Evolutionary conservation across 2,797 vertebrate genomes (phyloP).

Genomic region (Siniperca scherzeri): DNA sequence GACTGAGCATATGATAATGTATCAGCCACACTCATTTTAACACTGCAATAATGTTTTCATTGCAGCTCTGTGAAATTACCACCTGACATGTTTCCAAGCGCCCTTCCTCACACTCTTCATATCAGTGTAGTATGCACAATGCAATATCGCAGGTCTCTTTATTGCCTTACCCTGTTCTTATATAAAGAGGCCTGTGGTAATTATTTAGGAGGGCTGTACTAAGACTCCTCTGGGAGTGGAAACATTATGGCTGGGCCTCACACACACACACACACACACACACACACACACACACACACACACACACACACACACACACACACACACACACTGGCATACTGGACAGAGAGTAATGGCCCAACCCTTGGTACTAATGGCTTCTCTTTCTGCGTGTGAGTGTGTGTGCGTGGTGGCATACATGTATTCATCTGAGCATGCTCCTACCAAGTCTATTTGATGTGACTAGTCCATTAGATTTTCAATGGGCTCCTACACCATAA

Average conservation of each 20-base stretch:
- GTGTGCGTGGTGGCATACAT: slow-evolving; percentile 56
- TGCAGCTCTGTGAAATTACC: slow-evolving; percentile 46
- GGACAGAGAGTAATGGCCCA: slow-evolving; percentile 86
- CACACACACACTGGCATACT: slow-evolving; percentile 54
- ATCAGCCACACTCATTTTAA: background rate
- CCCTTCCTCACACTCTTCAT: slow-evolving; percentile 12
- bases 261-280: slow-evolving; percentile 52
- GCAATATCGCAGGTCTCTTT: slow-evolving; percentile 65
- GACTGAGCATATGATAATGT: background rate
- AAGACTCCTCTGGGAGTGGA: slow-evolving; percentile 66
- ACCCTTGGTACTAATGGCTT: slow-evolving; percentile 80
- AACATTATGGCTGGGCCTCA: slow-evolving; percentile 64
- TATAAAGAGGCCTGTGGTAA: slow-evolving; percentile 70
- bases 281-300: slow-evolving; percentile 51
- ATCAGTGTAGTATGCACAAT: slow-evolving; percentile 48
- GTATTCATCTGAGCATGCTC: slow-evolving; percentile 70
- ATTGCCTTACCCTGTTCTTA: slow-evolving; percentile 65
- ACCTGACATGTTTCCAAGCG: slow-evolving; percentile 25
- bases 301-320: slow-evolving; percentile 49
- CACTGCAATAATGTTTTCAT: slow-evolving; percentile 28
- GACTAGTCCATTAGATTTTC: slow-evolving; percentile 83
- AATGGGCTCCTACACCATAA: slow-evolving; percentile 78
- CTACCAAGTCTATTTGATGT: slow-evolving; percentile 77
- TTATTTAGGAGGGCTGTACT: slow-evolving; percentile 72
- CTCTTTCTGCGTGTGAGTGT: slow-evolving; percentile 54